phyloP scores from a whole-genome alignment of 1,140 invertebrate species.

The Dreissena polymorpha region DNA sequence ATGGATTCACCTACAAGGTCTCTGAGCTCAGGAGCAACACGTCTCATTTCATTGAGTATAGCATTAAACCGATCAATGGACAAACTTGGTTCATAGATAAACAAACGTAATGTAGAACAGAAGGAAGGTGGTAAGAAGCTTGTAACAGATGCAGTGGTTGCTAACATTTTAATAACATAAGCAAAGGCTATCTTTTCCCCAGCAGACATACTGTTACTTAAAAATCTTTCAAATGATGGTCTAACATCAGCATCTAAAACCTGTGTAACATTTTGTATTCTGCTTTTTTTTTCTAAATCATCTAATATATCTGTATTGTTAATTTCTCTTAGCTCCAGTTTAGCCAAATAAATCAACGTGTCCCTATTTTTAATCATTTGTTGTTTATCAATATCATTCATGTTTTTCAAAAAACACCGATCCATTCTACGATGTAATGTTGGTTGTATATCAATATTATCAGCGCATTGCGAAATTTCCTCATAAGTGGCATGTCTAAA shows the following conservation, averaged over 20 bases:
- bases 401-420: slow-evolving; percentile 34
- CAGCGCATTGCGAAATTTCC: slow-evolving; percentile 23
- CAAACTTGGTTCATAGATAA: no score
- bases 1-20: neutral
- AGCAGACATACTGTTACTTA: neutral
- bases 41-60: slow-evolving; percentile 4
- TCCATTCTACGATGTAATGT: slow-evolving; percentile 34
- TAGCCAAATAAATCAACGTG: neutral
- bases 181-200: neutral
- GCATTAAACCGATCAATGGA: neutral
- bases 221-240: neutral
- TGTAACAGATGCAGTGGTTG: slow-evolving; percentile 25
- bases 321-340: neutral
- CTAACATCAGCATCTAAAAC: neutral
- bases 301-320: no score
- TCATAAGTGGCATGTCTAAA: slow-evolving; percentile 49
- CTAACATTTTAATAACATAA: slow-evolving; percentile 23
- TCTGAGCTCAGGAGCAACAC: neutral
- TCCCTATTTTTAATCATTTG: no score
- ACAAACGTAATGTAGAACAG: neutral
- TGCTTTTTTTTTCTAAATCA: no score
- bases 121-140: slow-evolving; percentile 9
- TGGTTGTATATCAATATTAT: neutral
- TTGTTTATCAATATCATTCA: neutral
- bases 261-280: no score